These are phyloP conservation scores for Sanderia malayensis DNA, from an alignment of 30 jellyfish, hydroid and myxozoan genomes.

Conservation along the genomic window DNA sequence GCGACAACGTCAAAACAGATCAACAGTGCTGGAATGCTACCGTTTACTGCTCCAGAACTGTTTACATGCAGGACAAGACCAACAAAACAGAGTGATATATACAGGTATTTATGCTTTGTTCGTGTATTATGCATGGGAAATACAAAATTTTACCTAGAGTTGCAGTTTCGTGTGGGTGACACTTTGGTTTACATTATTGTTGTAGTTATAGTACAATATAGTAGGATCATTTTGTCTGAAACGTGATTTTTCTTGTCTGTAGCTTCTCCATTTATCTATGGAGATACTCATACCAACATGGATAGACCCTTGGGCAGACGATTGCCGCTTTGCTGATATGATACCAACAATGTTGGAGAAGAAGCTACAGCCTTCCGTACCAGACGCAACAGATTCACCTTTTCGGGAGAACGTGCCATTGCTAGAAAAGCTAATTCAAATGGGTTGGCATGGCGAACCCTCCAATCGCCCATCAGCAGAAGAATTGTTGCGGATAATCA, in stretches of 20 bases:
- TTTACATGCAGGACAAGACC: background rate
- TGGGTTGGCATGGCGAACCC: background rate
- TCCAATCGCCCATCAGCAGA: background rate
- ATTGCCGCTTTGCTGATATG: background rate
- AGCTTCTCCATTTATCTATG: background rate
- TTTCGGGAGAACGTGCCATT: no score
- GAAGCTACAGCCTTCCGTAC: background rate
- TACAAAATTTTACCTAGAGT: no score
- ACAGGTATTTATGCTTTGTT: no score
- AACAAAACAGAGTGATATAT: background rate
- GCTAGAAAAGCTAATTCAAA: background rate
- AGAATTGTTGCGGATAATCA: background rate
- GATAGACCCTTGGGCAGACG: background rate
- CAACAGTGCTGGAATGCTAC: background rate
- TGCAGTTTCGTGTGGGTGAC: no score
- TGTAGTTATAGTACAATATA: no score
- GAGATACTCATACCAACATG: background rate
- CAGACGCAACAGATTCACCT: no score
- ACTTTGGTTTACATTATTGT: no score
- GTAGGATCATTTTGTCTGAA: no score
- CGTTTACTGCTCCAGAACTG: constrained; percentile 1
- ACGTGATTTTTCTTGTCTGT: background rate
- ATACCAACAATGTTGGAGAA: background rate
- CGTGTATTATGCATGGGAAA: no score
- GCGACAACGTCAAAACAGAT: background rate